Percentiles rank a stretch among this genome's conserved stretches.
Evolutionary conservation across 2,888 invertebrate genomes (phyloP).

Genomic region (Oscheius myriophilus): DNA sequence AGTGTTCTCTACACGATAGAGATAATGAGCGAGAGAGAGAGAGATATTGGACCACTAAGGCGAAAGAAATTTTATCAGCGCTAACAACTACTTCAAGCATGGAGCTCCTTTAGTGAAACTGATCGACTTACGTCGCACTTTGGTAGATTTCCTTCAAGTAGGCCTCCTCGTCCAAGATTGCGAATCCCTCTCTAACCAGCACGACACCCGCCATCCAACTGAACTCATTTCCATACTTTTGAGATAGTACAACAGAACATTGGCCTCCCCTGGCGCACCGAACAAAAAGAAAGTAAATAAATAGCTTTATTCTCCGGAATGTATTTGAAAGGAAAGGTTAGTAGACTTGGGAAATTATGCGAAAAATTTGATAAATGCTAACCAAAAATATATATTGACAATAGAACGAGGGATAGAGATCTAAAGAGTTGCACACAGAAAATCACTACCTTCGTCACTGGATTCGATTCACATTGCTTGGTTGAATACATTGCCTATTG

Average conservation of each 20-base stretch:
- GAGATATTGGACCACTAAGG: too few species aligned
- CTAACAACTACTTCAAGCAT: too few species aligned
- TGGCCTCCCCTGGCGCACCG: background rate
- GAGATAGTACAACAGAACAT: background rate
- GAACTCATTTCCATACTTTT: background rate
- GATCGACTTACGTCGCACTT: background rate
- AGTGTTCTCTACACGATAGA: too few species aligned
- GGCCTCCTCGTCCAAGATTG: conserved; percentile 44
- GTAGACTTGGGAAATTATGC: background rate
- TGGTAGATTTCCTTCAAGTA: conserved; percentile 28
- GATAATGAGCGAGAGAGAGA: too few species aligned
- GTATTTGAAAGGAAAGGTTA: conserved; percentile 1
- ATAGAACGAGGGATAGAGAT: background rate
- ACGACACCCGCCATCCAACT: conserved; percentile 10
- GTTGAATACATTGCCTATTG: too few species aligned
- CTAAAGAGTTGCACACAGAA: too few species aligned
- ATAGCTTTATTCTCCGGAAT: background rate
- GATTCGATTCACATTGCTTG: too few species aligned
- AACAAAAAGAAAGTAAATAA: background rate
- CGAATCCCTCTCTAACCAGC: conserved; percentile 26
- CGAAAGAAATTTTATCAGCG: too few species aligned
- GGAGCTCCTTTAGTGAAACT: too few species aligned
- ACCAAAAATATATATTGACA: background rate
- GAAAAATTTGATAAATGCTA: conserved; percentile 3
- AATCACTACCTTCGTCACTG: too few species aligned